phyloP scores from a whole-genome alignment of 2,797 vertebrate genomes.

The Paguma larvata region DNA sequence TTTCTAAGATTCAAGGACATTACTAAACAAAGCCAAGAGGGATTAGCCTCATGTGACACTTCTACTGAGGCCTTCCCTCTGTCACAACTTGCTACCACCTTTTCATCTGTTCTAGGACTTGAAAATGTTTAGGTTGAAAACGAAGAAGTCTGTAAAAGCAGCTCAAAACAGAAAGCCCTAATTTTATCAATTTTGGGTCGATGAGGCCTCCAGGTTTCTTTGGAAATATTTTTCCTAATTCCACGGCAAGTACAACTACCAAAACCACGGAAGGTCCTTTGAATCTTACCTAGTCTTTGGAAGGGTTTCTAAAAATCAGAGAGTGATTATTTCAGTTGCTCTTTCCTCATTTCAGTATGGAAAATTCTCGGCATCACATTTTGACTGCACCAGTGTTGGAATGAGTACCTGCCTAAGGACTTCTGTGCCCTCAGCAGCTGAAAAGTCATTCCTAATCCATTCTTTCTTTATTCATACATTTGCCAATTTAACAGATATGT shows the following conservation, averaged over 20 bases:
- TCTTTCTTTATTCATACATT: not conserved
- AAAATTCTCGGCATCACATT: not conserved
- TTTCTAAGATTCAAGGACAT: not conserved
- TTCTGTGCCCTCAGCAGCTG: not conserved
- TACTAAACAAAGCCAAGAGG: not conserved
- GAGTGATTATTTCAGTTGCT: not conserved
- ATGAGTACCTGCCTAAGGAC: not conserved
- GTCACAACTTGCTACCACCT: not conserved
- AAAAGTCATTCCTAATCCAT: not conserved
- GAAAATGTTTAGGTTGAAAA: slow-evolving; percentile 46
- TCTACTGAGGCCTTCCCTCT: not conserved
- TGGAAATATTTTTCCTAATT: not conserved
- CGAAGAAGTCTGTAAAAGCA: not conserved
- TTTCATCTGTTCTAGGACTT: slow-evolving; percentile 13
- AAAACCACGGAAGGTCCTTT: not conserved
- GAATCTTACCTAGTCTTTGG: not conserved
- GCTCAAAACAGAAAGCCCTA: not conserved
- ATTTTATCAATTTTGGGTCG: slow-evolving; percentile 31
- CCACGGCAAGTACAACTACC: not conserved
- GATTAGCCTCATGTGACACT: not conserved
- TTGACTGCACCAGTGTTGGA: not conserved
- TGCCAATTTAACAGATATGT: not conserved
- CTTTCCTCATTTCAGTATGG: not conserved
- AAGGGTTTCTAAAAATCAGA: slow-evolving; percentile 38
- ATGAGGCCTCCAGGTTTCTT: not conserved